phyloP scores from a whole-genome alignment of 2,888 invertebrate genomes.

The Tyria jacobaeae region DNA sequence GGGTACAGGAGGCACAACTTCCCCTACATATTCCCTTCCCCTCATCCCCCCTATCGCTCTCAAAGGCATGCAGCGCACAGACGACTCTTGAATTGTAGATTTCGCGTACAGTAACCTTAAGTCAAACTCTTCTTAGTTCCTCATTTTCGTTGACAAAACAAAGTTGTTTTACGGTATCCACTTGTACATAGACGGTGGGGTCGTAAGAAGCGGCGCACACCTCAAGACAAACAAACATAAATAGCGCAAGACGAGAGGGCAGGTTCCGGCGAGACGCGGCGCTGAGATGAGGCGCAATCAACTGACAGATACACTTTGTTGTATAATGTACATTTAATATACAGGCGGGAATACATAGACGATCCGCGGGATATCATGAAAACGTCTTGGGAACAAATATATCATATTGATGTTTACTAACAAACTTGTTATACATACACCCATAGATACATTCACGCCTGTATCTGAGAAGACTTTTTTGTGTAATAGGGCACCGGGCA shows the following conservation, averaged over 20 bases:
- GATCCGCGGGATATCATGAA: constrained; percentile 2
- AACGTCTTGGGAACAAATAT: background rate
- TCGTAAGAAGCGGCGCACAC: constrained; percentile 51
- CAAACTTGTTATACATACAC: too few relatives aligned
- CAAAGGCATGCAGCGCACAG: too few relatives aligned
- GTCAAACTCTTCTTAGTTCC: background rate
- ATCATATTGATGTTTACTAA: too few relatives aligned
- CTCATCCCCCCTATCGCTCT: too few relatives aligned
- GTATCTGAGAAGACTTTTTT: too few relatives aligned
- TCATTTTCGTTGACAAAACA: background rate
- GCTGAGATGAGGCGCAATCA: constrained; percentile 68
- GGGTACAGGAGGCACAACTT: too few relatives aligned
- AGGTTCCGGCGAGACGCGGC: constrained; percentile 63
- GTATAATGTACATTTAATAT: constrained; percentile 24
- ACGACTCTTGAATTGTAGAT: too few relatives aligned
- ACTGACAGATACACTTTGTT: constrained; percentile 66
- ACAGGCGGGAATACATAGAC: constrained; percentile 11
- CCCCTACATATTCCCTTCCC: too few relatives aligned
- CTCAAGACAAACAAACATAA: constrained; percentile 82
- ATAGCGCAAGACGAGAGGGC: constrained; percentile 65
- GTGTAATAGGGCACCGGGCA: too few relatives aligned
- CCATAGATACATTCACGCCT: too few relatives aligned
- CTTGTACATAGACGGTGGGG: constrained; percentile 29
- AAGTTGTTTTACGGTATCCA: constrained; percentile 12
- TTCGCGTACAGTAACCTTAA: background rate